These are phyloP conservation scores for Nansenia antarctica DNA, from an alignment of 2,113 vertebrate species.

Conservation along the genomic window DNA sequence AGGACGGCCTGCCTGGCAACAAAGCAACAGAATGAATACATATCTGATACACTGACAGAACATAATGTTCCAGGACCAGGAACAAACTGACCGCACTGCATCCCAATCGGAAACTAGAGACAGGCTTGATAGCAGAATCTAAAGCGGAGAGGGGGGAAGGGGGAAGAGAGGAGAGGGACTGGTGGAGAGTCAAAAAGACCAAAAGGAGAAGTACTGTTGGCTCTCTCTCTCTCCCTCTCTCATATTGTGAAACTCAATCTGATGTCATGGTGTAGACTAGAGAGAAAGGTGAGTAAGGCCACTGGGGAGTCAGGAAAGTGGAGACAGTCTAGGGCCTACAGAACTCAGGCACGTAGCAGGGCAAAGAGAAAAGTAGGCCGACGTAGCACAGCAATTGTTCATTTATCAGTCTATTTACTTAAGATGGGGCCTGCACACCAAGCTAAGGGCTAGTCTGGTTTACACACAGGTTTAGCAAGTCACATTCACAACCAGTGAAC, in stretches of 20 bases:
- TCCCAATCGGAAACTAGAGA: slow-evolving; percentile 4
- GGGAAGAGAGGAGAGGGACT: not conserved
- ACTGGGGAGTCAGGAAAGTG: too few species aligned
- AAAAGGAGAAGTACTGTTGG: too few species aligned
- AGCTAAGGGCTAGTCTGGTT: not conserved
- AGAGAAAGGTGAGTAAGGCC: not conserved
- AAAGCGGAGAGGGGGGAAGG: not conserved
- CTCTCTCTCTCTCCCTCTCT: not conserved
- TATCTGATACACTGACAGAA: not conserved
- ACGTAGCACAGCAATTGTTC: too few species aligned
- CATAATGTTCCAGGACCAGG: not conserved
- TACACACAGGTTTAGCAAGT: not conserved
- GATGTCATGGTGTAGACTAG: not conserved
- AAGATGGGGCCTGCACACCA: not conserved
- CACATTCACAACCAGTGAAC: not conserved
- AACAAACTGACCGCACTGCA: not conserved
- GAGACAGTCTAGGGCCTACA: too few species aligned
- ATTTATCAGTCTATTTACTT: not conserved
- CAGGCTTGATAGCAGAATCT: not conserved
- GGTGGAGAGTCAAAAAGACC: too few species aligned
- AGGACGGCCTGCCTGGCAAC: not conserved
- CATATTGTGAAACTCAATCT: not conserved
- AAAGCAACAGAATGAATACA: not conserved
- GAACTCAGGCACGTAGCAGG: not conserved
- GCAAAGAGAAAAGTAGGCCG: not conserved